A percentile compares a stretch with the other conserved stretches of the same genome.
phyloP scores from a whole-genome alignment of 2,888 invertebrate species.

The Thumatha senex region DNA sequence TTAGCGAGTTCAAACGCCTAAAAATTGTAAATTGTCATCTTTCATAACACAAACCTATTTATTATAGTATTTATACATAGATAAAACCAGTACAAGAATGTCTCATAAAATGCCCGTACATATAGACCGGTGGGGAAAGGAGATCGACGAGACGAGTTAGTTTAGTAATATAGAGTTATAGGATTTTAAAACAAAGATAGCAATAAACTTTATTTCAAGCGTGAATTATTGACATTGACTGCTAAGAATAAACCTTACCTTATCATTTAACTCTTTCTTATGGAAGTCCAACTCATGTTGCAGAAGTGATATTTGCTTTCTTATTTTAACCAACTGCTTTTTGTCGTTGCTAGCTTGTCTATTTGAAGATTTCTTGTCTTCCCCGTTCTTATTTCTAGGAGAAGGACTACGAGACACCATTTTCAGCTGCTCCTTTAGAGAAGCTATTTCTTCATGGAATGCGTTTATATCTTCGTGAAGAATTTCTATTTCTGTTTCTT shows the following conservation, averaged over 20 bases:
- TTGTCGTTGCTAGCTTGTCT: conserved; percentile 82
- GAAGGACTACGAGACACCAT: conserved; percentile 82
- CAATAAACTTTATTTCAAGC: too few relatives aligned
- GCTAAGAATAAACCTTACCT: conserved; percentile 48
- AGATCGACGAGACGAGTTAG: too few relatives aligned
- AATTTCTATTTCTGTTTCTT: conserved; percentile 81
- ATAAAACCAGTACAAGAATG: too few relatives aligned
- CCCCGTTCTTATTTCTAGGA: conserved; percentile 81
- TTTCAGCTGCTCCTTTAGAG: conserved; percentile 72
- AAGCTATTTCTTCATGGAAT: conserved; percentile 78
- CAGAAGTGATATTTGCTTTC: conserved; percentile 68
- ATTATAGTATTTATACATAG: background rate
- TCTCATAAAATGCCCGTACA: too few relatives aligned
- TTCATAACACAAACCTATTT: background rate
- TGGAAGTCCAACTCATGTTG: conserved; percentile 76
- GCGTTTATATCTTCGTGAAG: conserved; percentile 76
- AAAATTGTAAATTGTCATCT: background rate
- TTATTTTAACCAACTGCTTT: conserved; percentile 82
- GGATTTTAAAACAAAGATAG: too few relatives aligned
- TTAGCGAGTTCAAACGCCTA: conserved; percentile 80
- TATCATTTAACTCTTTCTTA: conserved; percentile 76
- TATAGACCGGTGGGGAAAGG: too few relatives aligned
- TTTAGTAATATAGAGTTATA: too few relatives aligned
- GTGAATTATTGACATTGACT: too few relatives aligned
- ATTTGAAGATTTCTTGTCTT: conserved; percentile 73